A percentile compares a stretch with the other conserved stretches of the same genome.
Evolutionary conservation across 2,797 vertebrate species (phyloP).

Genomic region (Poecilia gillii): DNA sequence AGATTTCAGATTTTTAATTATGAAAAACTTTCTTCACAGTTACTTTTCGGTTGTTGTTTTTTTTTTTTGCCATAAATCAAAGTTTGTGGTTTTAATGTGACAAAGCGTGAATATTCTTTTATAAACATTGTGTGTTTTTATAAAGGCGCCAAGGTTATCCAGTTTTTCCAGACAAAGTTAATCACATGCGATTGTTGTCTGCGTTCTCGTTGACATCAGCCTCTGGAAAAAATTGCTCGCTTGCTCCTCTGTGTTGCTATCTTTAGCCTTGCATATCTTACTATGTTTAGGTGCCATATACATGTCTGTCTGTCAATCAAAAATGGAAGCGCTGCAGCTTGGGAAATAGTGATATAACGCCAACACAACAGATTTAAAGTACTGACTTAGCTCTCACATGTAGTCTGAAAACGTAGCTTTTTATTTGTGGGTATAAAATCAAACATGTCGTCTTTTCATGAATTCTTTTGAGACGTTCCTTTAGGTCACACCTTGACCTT

Average conservation of each 20-base stretch:
- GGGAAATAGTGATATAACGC: slow-evolving; percentile 22
- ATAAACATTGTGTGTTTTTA: not conserved
- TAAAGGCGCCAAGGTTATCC: not conserved
- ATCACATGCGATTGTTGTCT: not conserved
- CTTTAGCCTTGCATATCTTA: slow-evolving; percentile 73
- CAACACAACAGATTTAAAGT: not conserved
- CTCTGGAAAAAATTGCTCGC: slow-evolving; percentile 67
- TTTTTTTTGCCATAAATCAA: not conserved
- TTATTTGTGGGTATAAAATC: not conserved
- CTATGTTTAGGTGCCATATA: slow-evolving; percentile 70
- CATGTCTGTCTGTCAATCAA: slow-evolving; percentile 68
- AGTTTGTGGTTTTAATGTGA: not conserved
- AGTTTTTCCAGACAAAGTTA: not conserved
- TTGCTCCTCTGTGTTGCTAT: slow-evolving; percentile 55
- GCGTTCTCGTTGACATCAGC: slow-evolving; percentile 31
- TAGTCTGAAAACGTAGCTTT: not conserved
- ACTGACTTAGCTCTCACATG: not conserved
- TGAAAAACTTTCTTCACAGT: not conserved
- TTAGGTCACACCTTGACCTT: slow-evolving; percentile 49
- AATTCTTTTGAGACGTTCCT: slow-evolving; percentile 4
- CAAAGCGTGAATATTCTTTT: not conserved
- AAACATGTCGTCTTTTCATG: not conserved
- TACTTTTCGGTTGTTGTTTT: not conserved
- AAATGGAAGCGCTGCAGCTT: slow-evolving; percentile 66
- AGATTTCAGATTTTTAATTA: not conserved